Evolutionary conservation across 1,140 invertebrate species (phyloP), one percentile per base, ranked within the genome.

Genomic region (Apis laboriosa): DNA sequence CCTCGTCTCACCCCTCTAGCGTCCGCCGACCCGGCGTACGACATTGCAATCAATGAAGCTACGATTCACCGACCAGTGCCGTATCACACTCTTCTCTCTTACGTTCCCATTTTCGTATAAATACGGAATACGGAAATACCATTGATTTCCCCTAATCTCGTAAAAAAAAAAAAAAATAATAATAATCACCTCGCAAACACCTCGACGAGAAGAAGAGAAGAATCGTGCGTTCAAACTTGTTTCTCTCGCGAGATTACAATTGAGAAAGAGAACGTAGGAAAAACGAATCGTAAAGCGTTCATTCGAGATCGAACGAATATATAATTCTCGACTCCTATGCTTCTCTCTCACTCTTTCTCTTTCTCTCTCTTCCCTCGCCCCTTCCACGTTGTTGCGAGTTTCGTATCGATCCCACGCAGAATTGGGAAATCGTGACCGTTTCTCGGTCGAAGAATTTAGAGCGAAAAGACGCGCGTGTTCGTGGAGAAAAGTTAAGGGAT

Each of bases 41-140:
- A 90, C 90, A 89, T 92, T 84, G 91, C 93, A 93, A 93, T 93
- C 93, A 93, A 93, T 93, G 93, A 93, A 93, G 92, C 92, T 92
- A 93, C 92, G 93, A 92, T 91, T 93, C 92, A 92, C 90, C 90
- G 89, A 92, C 89, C 92, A 93, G 91, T 92, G 90, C 87, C 89
- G 92, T 93, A 90, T 70, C 85, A 80, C 61, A 7, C 28, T 21
- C 21, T 28, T 63, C 58, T 24, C 21, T n/a, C 43, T 24, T 55
- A 11, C 5, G 4, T 8, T 21, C 55, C 64, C 1, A 55, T 5
- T 51, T 17, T 49, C 34, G 9, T 4, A 43, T 7, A 43, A 74
- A 75, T 49, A 34, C 28, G 2, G 28, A 28, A 28, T 2, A 28
- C 15, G 7, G 24, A 17, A 34, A 13, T 11, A 1, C 21, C 19